Evolutionary conservation across 1,140 invertebrate species (phyloP).

Genomic region (honey bee (Apis mellifera)): Amel_HAv3.1 CM009935.2:1895501-1896000

Average conservation of each 20-base stretch:
- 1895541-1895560: too few relatives aligned
- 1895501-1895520: too few relatives aligned
- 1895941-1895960: slow-evolving; percentile 26
- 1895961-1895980: slow-evolving; percentile 10
- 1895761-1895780: slow-evolving; percentile 51
- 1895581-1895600: too few relatives aligned
- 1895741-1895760: slow-evolving; percentile 40
- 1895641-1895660: background rate
- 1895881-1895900: slow-evolving; percentile 59
- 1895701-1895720: background rate
- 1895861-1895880: slow-evolving; percentile 58
- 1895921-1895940: slow-evolving; percentile 39
- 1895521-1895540: too few relatives aligned
- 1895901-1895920: slow-evolving; percentile 54
- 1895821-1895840: slow-evolving; percentile 53
- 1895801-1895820: slow-evolving; percentile 40
- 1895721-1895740: slow-evolving; percentile 45
- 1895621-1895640: background rate
- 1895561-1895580: too few relatives aligned
- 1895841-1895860: slow-evolving; percentile 56
- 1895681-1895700: slow-evolving; percentile 13
- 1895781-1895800: slow-evolving; percentile 54
- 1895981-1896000: background rate
- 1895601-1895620: background rate
- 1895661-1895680: background rate